Evolutionary conservation across 2,888 invertebrate species (phyloP), one percentile per base, ranked within the genome.

Genomic region (Mythimna albipuncta): DNA sequence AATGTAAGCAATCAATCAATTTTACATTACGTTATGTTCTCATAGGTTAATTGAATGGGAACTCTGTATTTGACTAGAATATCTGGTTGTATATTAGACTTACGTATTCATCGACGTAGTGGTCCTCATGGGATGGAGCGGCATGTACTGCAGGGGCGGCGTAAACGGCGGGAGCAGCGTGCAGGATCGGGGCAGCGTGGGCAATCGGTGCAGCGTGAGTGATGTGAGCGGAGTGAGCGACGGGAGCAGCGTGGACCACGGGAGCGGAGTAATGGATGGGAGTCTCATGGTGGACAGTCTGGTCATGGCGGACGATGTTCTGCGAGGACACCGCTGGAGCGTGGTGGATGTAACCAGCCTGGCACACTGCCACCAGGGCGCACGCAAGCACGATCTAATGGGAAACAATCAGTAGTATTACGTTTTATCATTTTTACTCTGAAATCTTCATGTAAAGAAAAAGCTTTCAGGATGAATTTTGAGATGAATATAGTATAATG

Each of bases 271-370:
- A 95, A 85, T 94, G 94, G 11, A 91, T 85, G 0, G 94, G 93
- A 1, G 91, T 90, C 81, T 94, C 94, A 69, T 95, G 94, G 79
- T 94, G 93, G 58, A 92, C 87, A 70, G 87, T 88, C 85, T 93
- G 93, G 83, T 94, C 96, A 82, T 94, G 95, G 72, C 89, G 96
- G 69, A 95, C 91, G 74, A 96, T 94, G 88, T 95, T 95, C 82
- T 97, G 97, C 7, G 96, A 94, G 0, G 96, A 94, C 3, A 96
- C 93, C 6, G 96, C 96, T 4, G 96, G 96, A 0, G 94, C 94
- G 70, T 96, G 95, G 82, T 96, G 95, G 62, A 94, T 66, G 55
- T 92, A 86, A 75, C 96, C 95, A 76, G 95, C 96, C 69, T 93
- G 94, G 89, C 95, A 93, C 69, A 88, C 92, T 6, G 94, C 95